A percentile compares a stretch with the other conserved stretches of the same genome.
phyloP scores from a whole-genome alignment of 2,888 invertebrate genomes.

The Auanema freiburgensis region DNA sequence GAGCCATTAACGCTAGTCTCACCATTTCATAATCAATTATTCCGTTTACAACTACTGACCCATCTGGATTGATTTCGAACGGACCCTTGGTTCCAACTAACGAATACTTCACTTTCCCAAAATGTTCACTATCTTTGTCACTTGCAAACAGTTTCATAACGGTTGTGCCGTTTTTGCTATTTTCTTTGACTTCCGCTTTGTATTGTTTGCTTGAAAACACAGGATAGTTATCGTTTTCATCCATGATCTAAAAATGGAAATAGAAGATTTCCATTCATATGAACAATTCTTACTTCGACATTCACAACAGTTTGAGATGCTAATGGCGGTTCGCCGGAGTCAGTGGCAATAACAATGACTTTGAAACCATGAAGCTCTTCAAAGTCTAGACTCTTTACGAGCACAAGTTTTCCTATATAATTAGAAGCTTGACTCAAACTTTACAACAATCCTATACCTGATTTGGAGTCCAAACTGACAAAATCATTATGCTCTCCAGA shows the following conservation, averaged over 20 bases:
- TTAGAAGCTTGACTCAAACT: not conserved
- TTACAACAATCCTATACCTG: constrained; percentile 15
- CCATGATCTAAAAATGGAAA: constrained; percentile 36
- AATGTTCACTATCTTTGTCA: constrained; percentile 84
- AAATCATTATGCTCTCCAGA: constrained; percentile 24
- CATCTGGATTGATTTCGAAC: constrained; percentile 47
- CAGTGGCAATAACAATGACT: constrained; percentile 78
- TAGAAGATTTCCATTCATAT: not conserved
- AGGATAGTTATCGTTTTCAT: constrained; percentile 60
- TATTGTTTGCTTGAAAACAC: constrained; percentile 46
- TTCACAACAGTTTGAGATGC: constrained; percentile 39
- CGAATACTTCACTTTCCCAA: constrained; percentile 78
- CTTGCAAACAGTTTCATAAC: constrained; percentile 70
- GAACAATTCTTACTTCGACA: constrained; percentile 22
- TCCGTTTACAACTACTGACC: constrained; percentile 36
- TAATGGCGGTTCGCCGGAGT: constrained; percentile 73
- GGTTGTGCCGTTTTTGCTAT: constrained; percentile 44
- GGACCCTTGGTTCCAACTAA: constrained; percentile 23
- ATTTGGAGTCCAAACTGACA: constrained; percentile 25
- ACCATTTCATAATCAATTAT: constrained; percentile 46
- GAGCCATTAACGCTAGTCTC: constrained; percentile 1
- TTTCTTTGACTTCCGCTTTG: constrained; percentile 45
- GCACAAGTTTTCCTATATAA: constrained; percentile 28
- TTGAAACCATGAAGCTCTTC: constrained; percentile 78
- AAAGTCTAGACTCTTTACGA: constrained; percentile 70